Conservation (phyloP, 2,888 invertebrate species). For the Sesia apiformis region DNA sequence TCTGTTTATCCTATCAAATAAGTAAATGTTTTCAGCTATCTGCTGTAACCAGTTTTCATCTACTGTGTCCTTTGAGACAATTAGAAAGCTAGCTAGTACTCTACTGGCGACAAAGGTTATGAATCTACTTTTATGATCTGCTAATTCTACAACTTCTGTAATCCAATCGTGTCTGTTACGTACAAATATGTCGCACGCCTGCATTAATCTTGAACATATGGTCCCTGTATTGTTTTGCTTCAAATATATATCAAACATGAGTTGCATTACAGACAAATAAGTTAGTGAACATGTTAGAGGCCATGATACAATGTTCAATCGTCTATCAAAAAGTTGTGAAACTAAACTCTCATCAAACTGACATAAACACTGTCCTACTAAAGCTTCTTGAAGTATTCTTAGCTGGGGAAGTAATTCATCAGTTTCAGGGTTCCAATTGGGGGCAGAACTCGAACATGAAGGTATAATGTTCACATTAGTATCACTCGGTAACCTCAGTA, state of each 20-base stretch:
- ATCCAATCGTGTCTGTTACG: conserved; percentile 88
- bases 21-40: conserved; percentile 81
- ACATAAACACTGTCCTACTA: conserved; percentile 87
- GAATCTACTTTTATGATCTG: conserved; percentile 85
- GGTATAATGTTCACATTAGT: conserved; percentile 48
- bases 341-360: conserved; percentile 81
- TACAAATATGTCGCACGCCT: conserved; percentile 85
- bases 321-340: conserved; percentile 81
- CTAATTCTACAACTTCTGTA: conserved; percentile 86
- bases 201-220: conserved; percentile 86
- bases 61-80: conserved; percentile 87
- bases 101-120: conserved; percentile 86
- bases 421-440: conserved; percentile 50
- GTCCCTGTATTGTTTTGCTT: conserved; percentile 88
- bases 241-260: conserved; percentile 87
- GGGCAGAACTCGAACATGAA: conserved; percentile 48
- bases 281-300: conserved; percentile 76
- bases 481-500: conserved; percentile 47
- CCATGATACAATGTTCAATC: conserved; percentile 65
- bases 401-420: conserved; percentile 66
- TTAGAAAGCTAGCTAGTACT: conserved; percentile 87
- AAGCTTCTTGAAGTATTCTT: conserved; percentile 76
- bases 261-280: conserved; percentile 87
- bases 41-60: conserved; percentile 87
- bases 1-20: conserved; percentile 78